A percentile compares a stretch with the other conserved stretches of the same genome.
phyloP scores from a whole-genome alignment of 2,888 invertebrate genomes.

The Palloptera scutellata region DNA sequence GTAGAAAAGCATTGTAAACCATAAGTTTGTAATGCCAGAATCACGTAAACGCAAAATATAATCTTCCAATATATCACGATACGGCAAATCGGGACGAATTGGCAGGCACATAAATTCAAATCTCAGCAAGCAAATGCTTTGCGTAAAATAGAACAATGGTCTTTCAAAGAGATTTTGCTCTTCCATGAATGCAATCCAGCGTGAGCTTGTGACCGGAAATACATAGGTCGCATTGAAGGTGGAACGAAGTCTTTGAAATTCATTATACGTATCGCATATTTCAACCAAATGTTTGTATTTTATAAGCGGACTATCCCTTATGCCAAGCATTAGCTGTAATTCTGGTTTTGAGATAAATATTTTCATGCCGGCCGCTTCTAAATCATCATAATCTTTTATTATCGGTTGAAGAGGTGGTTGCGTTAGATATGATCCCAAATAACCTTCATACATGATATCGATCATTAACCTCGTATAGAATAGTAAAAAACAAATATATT shows the following conservation, averaged over 20 bases:
- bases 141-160: slow-evolving; percentile 15
- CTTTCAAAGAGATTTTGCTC: slow-evolving; percentile 12
- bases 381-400: slow-evolving; percentile 42
- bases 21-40: slow-evolving; percentile 20
- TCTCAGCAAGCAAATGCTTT: slow-evolving; percentile 11
- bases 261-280: slow-evolving; percentile 11
- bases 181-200: slow-evolving; percentile 25
- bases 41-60: slow-evolving; percentile 26
- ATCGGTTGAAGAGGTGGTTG: slow-evolving; percentile 38
- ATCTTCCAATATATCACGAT: slow-evolving; percentile 30
- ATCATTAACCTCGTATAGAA: slow-evolving; percentile 43
- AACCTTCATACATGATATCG: slow-evolving; percentile 45
- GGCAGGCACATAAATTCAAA: slow-evolving; percentile 8
- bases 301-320: not conserved
- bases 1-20: slow-evolving; percentile 24
- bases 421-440: slow-evolving; percentile 44
- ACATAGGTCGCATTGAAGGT: slow-evolving; percentile 29
- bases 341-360: slow-evolving; percentile 17
- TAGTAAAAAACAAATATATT: slow-evolving; percentile 36
- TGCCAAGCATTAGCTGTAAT: not conserved
- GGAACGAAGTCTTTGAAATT: slow-evolving; percentile 25
- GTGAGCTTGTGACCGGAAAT: slow-evolving; percentile 24
- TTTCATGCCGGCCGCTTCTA: slow-evolving; percentile 22
- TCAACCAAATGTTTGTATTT: slow-evolving; percentile 28
- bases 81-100: slow-evolving; percentile 22